These are phyloP conservation scores for Drosophila recens DNA, from an alignment of 2,888 invertebrate species.

Conservation along the genomic window DNA sequence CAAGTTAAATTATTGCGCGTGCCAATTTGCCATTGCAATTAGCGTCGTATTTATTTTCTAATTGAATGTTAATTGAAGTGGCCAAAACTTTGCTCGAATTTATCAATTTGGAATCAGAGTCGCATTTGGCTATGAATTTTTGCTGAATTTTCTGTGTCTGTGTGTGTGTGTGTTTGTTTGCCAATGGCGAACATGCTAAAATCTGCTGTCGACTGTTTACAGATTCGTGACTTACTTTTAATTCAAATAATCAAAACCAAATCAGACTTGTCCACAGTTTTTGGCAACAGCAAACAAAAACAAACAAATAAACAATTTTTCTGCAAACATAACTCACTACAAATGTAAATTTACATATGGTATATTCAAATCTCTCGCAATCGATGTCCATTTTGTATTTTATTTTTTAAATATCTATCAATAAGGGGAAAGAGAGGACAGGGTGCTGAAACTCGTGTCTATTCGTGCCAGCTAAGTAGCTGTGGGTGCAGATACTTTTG, in stretches of 20 bases:
- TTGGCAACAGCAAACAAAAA: conserved; percentile 31
- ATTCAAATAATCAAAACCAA: conserved; percentile 70
- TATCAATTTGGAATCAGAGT: conserved; percentile 19
- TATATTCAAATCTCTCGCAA: conserved; percentile 34
- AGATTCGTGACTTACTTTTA: conserved; percentile 78
- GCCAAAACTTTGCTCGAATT: conserved; percentile 34
- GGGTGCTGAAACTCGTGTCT: background rate
- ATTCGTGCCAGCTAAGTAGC: conserved; percentile 1
- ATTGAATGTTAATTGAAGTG: conserved; percentile 74
- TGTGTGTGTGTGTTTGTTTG: conserved; percentile 14
- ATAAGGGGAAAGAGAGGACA: background rate
- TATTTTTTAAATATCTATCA: conserved; percentile 7
- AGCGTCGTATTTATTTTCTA: conserved; percentile 73
- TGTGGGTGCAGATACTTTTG: conserved; percentile 5
- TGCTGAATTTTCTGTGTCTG: no score
- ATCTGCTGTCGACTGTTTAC: conserved; percentile 50
- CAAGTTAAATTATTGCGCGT: conserved; percentile 27
- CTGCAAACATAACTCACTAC: conserved; percentile 11
- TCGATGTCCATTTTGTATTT: conserved; percentile 21
- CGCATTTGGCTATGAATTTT: background rate
- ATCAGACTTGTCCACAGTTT: conserved; percentile 61
- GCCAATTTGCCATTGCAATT: conserved; percentile 62
- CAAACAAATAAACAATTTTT: conserved; percentile 23
- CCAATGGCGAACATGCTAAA: conserved; percentile 63
- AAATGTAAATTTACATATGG: conserved; percentile 10